Percentiles rank a stretch among this genome's conserved stretches.
Conservation (phyloP, 1,140 invertebrate species). For the Eciton burchellii region DNA sequence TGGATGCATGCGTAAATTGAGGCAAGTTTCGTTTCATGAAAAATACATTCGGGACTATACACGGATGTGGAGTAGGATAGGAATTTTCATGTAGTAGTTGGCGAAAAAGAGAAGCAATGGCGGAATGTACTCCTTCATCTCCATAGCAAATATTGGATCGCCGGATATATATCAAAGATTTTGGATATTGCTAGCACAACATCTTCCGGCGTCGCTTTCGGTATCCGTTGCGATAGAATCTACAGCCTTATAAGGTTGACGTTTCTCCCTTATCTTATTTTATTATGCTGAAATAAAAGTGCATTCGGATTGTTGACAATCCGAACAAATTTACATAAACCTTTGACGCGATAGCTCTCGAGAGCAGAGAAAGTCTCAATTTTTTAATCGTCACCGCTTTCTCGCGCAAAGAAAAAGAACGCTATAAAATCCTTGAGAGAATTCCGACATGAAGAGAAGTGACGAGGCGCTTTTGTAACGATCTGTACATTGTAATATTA, state of each 20-base stretch:
- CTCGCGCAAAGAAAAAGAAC: background rate
- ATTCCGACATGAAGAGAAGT: background rate
- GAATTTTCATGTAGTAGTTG: background rate
- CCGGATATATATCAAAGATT: conserved; percentile 77
- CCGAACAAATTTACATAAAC: background rate
- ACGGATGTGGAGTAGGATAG: background rate
- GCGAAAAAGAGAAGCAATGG: conserved; percentile 34
- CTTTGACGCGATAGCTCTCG: background rate
- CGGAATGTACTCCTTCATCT: conserved; percentile 73
- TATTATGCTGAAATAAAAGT: conserved; percentile 34
- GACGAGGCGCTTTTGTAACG: background rate
- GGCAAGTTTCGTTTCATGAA: conserved; percentile 3
- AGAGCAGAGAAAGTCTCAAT: background rate
- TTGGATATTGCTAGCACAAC: conserved; percentile 80
- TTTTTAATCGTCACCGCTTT: background rate
- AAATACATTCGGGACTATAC: conserved; percentile 11
- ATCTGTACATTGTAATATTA: background rate
- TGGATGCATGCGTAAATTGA: background rate
- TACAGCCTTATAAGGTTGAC: conserved; percentile 10
- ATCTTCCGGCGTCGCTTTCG: conserved; percentile 76
- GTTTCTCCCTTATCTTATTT: no score
- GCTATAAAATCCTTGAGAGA: background rate
- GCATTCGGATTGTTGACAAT: background rate
- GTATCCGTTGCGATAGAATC: conserved; percentile 57
- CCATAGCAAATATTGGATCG: conserved; percentile 80